These are phyloP conservation scores for Drosophila truncata DNA, from an alignment of 1,140 invertebrate genomes.

Conservation along the genomic window DNA sequence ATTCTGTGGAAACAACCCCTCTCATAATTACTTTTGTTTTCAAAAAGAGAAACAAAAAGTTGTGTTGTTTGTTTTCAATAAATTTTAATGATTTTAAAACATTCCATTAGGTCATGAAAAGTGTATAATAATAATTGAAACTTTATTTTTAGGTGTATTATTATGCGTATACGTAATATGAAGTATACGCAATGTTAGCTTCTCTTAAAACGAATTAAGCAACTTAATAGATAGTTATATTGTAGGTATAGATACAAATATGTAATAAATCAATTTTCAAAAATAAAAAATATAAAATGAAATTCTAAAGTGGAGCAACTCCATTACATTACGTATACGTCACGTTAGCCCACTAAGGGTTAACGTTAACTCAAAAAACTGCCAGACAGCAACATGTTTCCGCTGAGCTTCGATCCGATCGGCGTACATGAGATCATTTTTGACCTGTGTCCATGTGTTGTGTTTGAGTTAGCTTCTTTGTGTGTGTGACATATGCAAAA, in stretches of 20 bases:
- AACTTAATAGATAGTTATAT: neutral
- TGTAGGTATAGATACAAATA: neutral
- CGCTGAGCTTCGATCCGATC: slow-evolving; percentile 32
- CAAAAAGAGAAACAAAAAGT: neutral
- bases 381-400: slow-evolving; percentile 65
- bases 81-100: neutral
- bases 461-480: neutral
- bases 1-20: neutral
- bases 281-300: neutral
- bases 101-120: neutral
- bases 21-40: neutral
- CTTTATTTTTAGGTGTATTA: neutral
- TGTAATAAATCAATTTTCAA: neutral
- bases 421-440: slow-evolving; percentile 79
- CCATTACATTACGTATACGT: slow-evolving; percentile 1
- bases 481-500: slow-evolving; percentile 66
- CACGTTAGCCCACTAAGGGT: slow-evolving; percentile 8
- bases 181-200: neutral
- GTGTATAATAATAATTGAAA: neutral
- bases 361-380: slow-evolving; percentile 20
- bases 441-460: slow-evolving; percentile 29
- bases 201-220: neutral
- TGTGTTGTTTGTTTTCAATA: neutral
- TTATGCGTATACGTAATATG: neutral
- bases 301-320: neutral